phyloP scores from a whole-genome alignment of 2,797 vertebrate species.

The Halcyon smyrnensis region DNA sequence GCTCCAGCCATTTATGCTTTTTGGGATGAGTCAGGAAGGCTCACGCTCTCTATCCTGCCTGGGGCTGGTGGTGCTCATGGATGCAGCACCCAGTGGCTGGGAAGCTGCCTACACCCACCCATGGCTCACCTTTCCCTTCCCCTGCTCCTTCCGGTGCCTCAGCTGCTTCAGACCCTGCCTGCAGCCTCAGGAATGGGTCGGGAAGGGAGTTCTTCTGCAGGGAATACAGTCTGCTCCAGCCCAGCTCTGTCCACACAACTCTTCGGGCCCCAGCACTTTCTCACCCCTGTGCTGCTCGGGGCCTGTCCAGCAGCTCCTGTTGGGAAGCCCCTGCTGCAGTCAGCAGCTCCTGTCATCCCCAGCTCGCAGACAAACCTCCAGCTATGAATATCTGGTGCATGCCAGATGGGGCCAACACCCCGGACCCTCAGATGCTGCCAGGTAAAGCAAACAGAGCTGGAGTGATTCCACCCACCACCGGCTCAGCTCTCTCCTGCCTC shows the following conservation, averaged over 20 bases:
- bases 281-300: neutral
- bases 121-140: neutral
- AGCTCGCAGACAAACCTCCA: neutral
- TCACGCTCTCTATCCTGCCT: accelerated
- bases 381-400: accelerated
- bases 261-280: neutral
- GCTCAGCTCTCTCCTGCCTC: neutral
- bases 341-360: neutral
- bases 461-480: neutral
- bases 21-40: neutral
- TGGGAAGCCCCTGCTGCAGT: neutral
- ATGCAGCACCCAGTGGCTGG: neutral
- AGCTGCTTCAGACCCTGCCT: neutral
- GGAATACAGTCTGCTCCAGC: neutral
- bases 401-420: neutral
- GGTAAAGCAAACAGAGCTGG: neutral
- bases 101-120: neutral
- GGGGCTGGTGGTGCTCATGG: neutral
- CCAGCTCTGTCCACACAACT: neutral
- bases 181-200: neutral
- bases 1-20: neutral
- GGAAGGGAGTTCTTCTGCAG: neutral
- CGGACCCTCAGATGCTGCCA: accelerated
- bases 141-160: neutral
- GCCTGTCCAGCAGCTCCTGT: neutral